phyloP scores from a whole-genome alignment of 2,888 invertebrate species.

The Morpho helenor region DNA sequence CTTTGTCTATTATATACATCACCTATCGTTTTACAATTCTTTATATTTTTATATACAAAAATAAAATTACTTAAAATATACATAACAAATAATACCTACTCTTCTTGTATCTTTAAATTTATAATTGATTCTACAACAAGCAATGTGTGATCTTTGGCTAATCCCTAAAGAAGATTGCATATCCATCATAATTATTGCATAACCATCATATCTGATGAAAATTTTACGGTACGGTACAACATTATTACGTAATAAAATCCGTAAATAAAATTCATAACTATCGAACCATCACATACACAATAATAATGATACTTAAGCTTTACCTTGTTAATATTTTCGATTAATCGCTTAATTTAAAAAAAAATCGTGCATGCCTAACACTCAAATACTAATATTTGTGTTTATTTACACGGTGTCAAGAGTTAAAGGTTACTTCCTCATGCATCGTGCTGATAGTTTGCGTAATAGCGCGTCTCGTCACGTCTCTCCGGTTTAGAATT shows the following conservation, averaged over 20 bases:
- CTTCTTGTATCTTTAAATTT: too few relatives aligned
- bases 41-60: too few relatives aligned
- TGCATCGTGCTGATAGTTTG: constrained; percentile 52
- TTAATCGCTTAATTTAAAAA: constrained; percentile 28
- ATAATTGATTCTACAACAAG: too few relatives aligned
- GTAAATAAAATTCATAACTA: not conserved
- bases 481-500: constrained; percentile 43
- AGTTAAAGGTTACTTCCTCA: constrained; percentile 73
- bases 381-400: constrained; percentile 63
- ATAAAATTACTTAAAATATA: too few relatives aligned
- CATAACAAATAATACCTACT: too few relatives aligned
- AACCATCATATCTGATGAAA: too few relatives aligned
- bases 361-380: constrained; percentile 65
- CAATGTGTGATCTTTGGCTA: too few relatives aligned
- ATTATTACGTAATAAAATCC: not conserved
- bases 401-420: constrained; percentile 53
- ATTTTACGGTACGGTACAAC: not conserved
- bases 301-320: constrained; percentile 7
- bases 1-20: too few relatives aligned
- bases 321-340: constrained; percentile 20
- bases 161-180: too few relatives aligned
- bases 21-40: too few relatives aligned
- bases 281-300: not conserved
- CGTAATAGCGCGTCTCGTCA: constrained; percentile 59
- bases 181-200: too few relatives aligned